Evolutionary conservation across 2,888 invertebrate genomes (phyloP), one percentile per base, ranked within the genome.

Genomic region (Empis livida): DNA sequence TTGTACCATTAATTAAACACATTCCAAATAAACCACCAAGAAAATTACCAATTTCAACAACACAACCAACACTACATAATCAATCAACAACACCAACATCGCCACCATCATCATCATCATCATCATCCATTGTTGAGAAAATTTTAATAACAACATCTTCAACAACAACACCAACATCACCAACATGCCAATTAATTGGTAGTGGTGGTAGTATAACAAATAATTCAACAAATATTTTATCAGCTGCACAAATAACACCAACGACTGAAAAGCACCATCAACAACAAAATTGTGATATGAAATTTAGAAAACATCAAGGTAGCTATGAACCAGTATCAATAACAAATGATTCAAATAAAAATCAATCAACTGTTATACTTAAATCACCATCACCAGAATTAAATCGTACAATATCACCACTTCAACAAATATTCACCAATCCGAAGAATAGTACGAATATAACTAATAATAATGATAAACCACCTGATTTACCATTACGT

Each of bases 11-110:
- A 11, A 20, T n/a, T 4, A 67, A 67, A 54, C 59, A 57, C 49
- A 63, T 67, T 55, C 68, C 68, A 49, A 64, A 60, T 49, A 70
- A 70, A 55, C 67, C 70, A 39, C 67, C 68, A 27, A 56, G 68
- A 43, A 70, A 68, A 56, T 51, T 63, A 48, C 56, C 63, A 15
- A 51, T 55, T 17, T 42, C 44, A 39, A 23, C 17, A 42, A 42
- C 32, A 35, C 23, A 17, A 43, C 11, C 14, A 20, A 5, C 14
- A 11, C 14, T 13, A 35, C 15, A 27, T 23, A 14, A 27, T 14
- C 16, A 13, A 41, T 11, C 39, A 39, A 11, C 17, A 17, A 46
- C 57, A 45, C 59, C 59, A 20, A 56, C 57, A 49, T 44, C 48
- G 42, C 49, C 48, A 15, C 47, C 50, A 49, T 48, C 52, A 45